phyloP scores from a whole-genome alignment of 2,888 invertebrate species.

The Invenusta paracnida region DNA sequence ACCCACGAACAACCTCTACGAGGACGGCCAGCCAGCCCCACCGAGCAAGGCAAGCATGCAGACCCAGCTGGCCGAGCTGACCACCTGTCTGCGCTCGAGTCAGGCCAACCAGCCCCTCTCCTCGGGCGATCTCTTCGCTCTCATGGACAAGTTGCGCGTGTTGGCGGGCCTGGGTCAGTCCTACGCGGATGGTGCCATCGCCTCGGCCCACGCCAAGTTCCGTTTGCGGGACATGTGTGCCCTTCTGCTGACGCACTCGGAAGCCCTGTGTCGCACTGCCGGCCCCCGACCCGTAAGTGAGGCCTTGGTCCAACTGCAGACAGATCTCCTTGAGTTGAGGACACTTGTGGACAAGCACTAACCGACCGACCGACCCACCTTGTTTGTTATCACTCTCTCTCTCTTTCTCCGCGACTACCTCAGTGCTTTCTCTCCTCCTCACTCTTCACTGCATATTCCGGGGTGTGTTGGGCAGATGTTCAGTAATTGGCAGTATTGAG shows the following conservation, averaged over 20 bases:
- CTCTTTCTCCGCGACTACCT: background rate
- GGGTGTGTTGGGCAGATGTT: too few relatives aligned
- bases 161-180: background rate
- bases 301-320: background rate
- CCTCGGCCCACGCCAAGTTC: slow-evolving; percentile 5
- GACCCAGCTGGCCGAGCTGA: background rate
- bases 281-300: background rate
- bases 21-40: background rate
- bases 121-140: background rate
- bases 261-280: background rate
- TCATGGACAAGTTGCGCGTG: background rate
- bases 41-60: background rate
- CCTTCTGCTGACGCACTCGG: background rate
- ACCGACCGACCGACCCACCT: too few relatives aligned
- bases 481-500: too few relatives aligned
- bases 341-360: background rate
- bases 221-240: background rate
- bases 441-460: too few relatives aligned
- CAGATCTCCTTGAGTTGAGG: background rate
- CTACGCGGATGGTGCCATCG: background rate
- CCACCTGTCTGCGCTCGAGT: background rate
- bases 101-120: background rate
- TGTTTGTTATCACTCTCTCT: background rate
- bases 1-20: background rate
- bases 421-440: background rate